Evolutionary conservation across 2,888 invertebrate genomes (phyloP).

Genomic region (Brenthis hecate): DNA sequence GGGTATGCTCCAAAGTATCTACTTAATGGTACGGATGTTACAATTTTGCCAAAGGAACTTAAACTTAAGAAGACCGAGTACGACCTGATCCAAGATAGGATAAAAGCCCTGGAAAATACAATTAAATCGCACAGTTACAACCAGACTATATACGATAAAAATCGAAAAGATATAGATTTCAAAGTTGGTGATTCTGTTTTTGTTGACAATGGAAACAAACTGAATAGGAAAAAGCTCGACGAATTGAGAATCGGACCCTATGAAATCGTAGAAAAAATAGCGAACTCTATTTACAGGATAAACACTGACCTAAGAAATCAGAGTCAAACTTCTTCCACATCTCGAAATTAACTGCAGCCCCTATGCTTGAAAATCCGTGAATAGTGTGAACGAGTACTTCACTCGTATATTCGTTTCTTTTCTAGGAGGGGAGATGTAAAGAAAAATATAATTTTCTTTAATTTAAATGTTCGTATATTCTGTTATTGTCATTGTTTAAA

Average conservation of each 20-base stretch:
- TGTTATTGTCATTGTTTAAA: no score
- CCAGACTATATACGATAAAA: not conserved
- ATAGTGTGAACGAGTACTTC: no score
- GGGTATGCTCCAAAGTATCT: slow-evolving; percentile 37
- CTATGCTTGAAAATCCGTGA: no score
- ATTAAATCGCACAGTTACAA: not conserved
- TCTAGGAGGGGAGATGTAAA: no score
- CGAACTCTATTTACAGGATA: no score
- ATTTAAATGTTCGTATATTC: no score
- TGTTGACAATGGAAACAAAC: not conserved
- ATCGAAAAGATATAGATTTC: not conserved
- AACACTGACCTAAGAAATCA: no score
- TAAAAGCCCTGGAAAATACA: not conserved
- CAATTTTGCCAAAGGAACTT: slow-evolving; percentile 31
- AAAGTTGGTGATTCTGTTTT: not conserved
- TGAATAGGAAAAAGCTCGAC: not conserved
- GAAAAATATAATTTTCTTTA: no score
- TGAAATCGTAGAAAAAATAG: not conserved
- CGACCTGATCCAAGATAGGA: not conserved
- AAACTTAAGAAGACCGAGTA: slow-evolving; percentile 4
- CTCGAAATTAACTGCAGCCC: no score
- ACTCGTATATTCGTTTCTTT: no score
- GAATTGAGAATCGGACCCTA: not conserved
- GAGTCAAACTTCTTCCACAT: no score
- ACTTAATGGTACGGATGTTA: slow-evolving; percentile 26